A percentile compares a stretch with the other conserved stretches of the same genome.
Evolutionary conservation across 2,888 invertebrate species (phyloP).

Genomic region (Leptinotarsa peninsularis): DNA sequence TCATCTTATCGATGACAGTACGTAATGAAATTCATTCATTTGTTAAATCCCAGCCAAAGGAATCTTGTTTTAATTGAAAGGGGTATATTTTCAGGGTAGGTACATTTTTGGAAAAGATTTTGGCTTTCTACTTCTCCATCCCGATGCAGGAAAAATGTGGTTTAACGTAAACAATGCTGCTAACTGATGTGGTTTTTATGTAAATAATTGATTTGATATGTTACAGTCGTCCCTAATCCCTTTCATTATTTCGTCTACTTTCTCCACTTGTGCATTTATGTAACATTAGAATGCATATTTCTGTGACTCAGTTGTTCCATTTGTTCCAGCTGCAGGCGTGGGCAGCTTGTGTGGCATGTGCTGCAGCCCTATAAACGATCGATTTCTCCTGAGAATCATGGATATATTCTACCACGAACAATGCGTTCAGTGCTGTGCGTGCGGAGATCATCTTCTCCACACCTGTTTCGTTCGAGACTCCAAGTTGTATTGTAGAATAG

Average conservation of each 20-base stretch:
- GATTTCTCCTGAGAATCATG: conserved; percentile 80
- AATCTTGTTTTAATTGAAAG: too few relatives aligned
- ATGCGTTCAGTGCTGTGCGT: conserved; percentile 82
- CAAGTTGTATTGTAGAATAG: conserved; percentile 81
- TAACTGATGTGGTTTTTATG: too few relatives aligned
- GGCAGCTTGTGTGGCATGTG: conserved; percentile 74
- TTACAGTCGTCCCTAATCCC: too few relatives aligned
- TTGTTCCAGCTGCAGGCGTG: conserved; percentile 52
- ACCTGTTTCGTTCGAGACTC: conserved; percentile 82
- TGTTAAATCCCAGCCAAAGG: too few relatives aligned
- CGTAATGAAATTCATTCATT: too few relatives aligned
- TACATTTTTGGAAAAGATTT: too few relatives aligned
- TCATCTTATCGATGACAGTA: too few relatives aligned
- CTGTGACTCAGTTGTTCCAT: conserved; percentile 9
- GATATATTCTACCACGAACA: conserved; percentile 82
- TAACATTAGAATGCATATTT: not conserved
- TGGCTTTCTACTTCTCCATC: too few relatives aligned
- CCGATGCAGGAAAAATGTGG: too few relatives aligned
- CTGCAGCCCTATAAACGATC: conserved; percentile 78
- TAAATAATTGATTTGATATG: too few relatives aligned
- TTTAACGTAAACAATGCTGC: too few relatives aligned
- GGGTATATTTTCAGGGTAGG: too few relatives aligned
- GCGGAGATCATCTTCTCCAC: conserved; percentile 76
- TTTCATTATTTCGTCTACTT: not conserved
- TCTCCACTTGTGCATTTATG: not conserved